Evolutionary conservation across 1,140 invertebrate genomes (phyloP), one percentile per base, ranked within the genome.

Genomic region (Dinothrombium tinctorium): DNA sequence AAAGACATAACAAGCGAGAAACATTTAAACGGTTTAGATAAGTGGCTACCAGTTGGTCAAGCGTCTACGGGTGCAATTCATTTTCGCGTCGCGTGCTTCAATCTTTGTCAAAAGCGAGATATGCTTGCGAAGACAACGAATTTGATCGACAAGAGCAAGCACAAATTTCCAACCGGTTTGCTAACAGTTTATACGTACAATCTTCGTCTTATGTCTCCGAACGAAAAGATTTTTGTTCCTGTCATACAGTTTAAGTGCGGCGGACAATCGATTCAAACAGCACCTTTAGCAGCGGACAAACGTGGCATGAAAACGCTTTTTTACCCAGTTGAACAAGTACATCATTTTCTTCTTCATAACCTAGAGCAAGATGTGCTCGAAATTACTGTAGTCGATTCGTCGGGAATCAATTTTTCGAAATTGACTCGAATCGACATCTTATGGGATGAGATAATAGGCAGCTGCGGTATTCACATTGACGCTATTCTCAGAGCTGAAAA

Each of bases 71-170:
- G 29, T 41, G n/a, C 17, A 5, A 19, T 42, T 7, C 40, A 42
- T 23, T 42, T 42, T 36, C 29, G 32, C 17, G n/a, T 42, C 5
- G 31, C 40, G 4, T 40, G 12, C 9, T 40, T 40, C 15, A 15
- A 40, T 4, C n/a, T n/a, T n/a, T n/a, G n/a, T n/a, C n/a, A n/a
- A n/a, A n/a, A n/a, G n/a, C n/a, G n/a, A n/a, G n/a, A n/a, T n/a
- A n/a, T n/a, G n/a, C n/a, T n/a, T n/a, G n/a, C n/a, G n/a, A n/a
- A n/a, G n/a, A n/a, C n/a, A n/a, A 37, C 5, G 22, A 11, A 26
- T 41, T n/a, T 28, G 7, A 28, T 8, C 26, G 26, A 28, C n/a
- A n/a, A 28, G 26, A n/a, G 7, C 7, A 28, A 28, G 7, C 26
- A 28, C 26, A 28, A 28, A 28, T 28, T 28, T 28, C 26, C 26